Evolutionary conservation across 2,888 invertebrate species (phyloP).

Genomic region (Papilio demoleus): DNA sequence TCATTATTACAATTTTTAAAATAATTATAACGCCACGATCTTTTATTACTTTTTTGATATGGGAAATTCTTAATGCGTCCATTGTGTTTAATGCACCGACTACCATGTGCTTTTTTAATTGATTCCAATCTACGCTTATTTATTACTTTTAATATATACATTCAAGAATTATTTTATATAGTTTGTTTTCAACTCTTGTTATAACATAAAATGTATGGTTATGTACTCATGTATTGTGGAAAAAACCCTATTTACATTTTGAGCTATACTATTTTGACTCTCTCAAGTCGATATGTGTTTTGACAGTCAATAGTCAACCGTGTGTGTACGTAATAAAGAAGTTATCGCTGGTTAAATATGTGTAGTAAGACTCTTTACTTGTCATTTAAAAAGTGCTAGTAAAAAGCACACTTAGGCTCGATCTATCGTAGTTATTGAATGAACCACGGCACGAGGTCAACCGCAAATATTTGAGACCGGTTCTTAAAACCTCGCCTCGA

Average conservation of each 20-base stretch:
- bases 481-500: constrained; percentile 40
- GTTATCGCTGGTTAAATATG: neutral
- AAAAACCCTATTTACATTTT: neutral
- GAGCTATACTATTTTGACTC: neutral
- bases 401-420: constrained; percentile 24
- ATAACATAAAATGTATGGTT: too few relatives aligned
- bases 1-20: neutral
- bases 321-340: constrained; percentile 4
- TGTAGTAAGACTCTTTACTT: constrained; percentile 4
- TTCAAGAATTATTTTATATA: too few relatives aligned
- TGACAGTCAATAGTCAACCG: constrained; percentile 1
- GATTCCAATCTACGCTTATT: neutral
- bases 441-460: constrained; percentile 46
- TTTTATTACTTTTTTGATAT: neutral
- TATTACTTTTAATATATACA: neutral
- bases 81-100: constrained; percentile 9
- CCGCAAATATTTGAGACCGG: constrained; percentile 48
- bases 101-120: constrained; percentile 4
- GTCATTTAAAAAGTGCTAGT: constrained; percentile 28
- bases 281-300: neutral
- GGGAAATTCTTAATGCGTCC: constrained; percentile 26
- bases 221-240: neutral
- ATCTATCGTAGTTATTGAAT: constrained; percentile 43
- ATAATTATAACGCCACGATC: neutral
- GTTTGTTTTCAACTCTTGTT: too few relatives aligned